Evolutionary conservation across 2,113 vertebrate species (phyloP).

Genomic region (Aleadryas rufinucha): DNA sequence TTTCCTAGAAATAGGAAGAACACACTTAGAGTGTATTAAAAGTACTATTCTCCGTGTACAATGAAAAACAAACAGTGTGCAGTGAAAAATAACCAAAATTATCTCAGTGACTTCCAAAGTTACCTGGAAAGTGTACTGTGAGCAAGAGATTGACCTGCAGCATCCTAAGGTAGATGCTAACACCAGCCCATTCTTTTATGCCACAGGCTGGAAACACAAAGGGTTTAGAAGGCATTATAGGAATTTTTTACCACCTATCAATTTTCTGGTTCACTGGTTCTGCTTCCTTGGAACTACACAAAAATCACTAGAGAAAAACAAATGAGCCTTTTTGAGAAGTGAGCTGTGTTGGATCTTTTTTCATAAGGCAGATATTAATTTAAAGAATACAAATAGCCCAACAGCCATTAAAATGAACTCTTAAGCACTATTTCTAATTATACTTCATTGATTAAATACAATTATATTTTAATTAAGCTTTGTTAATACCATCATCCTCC

Average conservation of each 20-base stretch:
- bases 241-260: not conserved
- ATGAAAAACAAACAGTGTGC: not conserved
- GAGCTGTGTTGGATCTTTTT: not conserved
- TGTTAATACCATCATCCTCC: not conserved
- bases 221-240: not conserved
- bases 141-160: not conserved
- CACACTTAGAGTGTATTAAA: not conserved
- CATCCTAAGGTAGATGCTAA: not conserved
- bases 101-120: not conserved
- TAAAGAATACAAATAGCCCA: conserved; percentile 37
- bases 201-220: not conserved
- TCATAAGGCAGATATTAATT: conserved; percentile 39
- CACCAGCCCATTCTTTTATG: not conserved
- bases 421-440: conserved; percentile 41
- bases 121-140: not conserved
- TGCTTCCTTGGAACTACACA: not conserved
- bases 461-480: conserved; percentile 36
- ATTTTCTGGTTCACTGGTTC: not conserved
- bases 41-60: not conserved
- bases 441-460: conserved; percentile 42
- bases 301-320: not conserved
- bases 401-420: not conserved
- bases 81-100: not conserved
- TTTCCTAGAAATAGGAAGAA: not conserved
- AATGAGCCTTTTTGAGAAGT: not conserved